Evolutionary conservation across 2,797 vertebrate genomes (phyloP).

Genomic region (Arrhamphus sclerolepis): DNA sequence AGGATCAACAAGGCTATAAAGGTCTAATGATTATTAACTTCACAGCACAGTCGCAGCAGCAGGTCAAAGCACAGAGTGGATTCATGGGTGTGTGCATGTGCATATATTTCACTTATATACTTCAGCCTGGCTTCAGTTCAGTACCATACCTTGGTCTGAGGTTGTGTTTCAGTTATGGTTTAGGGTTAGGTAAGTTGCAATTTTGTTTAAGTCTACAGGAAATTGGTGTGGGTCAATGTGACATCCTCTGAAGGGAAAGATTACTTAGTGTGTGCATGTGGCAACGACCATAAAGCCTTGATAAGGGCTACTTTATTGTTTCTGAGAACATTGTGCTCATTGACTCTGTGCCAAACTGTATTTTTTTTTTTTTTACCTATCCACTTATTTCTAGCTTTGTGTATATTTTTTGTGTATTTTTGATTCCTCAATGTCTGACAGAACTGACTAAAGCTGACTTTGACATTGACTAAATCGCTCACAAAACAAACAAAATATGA

Average conservation of each 20-base stretch:
- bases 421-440: no score
- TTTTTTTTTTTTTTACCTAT: no score
- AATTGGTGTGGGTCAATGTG: background rate
- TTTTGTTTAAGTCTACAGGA: background rate
- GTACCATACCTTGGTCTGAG: background rate
- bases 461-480: background rate
- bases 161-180: background rate
- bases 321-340: conserved; percentile 36
- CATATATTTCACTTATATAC: background rate
- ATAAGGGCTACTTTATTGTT: conserved; percentile 62
- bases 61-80: conserved; percentile 14
- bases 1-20: conserved; percentile 52
- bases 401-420: no score
- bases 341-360: conserved; percentile 1
- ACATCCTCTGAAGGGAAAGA: conserved; percentile 3
- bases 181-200: no score
- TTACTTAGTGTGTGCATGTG: background rate
- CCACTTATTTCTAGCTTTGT: no score
- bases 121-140: background rate
- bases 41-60: background rate
- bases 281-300: conserved; percentile 45
- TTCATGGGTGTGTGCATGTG: conserved; percentile 3
- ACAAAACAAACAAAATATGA: conserved; percentile 2
- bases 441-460: conserved; percentile 5
- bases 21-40: conserved; percentile 59